Base-by-base conservation (phyloP, 2,888 invertebrate species). In the Pollenia angustigena region DNA sequence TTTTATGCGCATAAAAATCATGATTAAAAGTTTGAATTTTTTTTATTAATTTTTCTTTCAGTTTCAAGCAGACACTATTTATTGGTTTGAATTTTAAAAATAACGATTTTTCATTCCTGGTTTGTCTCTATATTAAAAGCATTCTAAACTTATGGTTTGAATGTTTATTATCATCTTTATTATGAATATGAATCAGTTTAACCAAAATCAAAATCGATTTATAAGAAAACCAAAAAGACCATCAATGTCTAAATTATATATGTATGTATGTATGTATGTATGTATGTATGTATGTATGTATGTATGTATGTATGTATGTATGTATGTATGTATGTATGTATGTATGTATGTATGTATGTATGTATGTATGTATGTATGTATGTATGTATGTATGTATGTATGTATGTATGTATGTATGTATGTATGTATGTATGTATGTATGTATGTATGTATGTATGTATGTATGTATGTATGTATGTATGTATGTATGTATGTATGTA, bases 171-270 rank as follows among this genome's bases (percentile, higher is more conserved):
- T 78, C 71, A 50, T 16, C 42, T 66, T 72, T 56, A 18, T 78
- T 56, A 78, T 78, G 78, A 78, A 71, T 64, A 71, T 64, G 76
- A 78, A 71, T 71, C 76, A 71, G 64, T 58, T 66, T 78, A 58
- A 46, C 42, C 18, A 71, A 81, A 76, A 81, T 52, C 46, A 69
- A 75, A 72, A 75, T 72, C 62, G 72, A 62, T 78, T 72, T 60
- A 68, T 56, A 60, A 71, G 23, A 72, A 68, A 66, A 64, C 4
- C 66, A 80, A 78, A 4, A 18, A 48, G 12, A 52, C 0, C 52
- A 66, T 40, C 74, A 64, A 16, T 58, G 64, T 44, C 66, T 23
- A 16, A 58, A 64, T 52, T 69, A 60, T 9, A 60, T 66, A 32
- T 32, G 4, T 32, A 32, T 32, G 32, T 32, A 18, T 18, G 18